phyloP scores from a whole-genome alignment of 2,113 vertebrate genomes.

The Melanotaenia duboulayi region DNA sequence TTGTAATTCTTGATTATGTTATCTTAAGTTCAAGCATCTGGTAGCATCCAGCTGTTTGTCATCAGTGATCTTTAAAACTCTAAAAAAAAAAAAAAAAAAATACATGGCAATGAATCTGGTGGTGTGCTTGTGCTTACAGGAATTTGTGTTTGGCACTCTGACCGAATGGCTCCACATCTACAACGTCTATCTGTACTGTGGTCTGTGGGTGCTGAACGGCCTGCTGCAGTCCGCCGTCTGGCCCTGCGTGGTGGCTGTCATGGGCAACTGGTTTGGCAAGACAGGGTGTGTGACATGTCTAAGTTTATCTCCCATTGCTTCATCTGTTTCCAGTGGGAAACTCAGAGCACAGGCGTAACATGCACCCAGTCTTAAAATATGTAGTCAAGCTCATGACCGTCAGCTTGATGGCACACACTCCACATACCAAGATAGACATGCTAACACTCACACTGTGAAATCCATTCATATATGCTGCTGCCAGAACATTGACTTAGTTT shows the following conservation, averaged over 20 bases:
- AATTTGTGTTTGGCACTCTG: slow-evolving; percentile 90
- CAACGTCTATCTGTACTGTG: slow-evolving; percentile 91
- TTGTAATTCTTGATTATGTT: not conserved
- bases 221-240: slow-evolving; percentile 96
- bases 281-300: slow-evolving; percentile 83
- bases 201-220: slow-evolving; percentile 92
- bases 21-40: not conserved
- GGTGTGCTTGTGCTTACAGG: slow-evolving; percentile 69
- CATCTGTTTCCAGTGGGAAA: not conserved
- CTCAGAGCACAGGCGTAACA: not conserved
- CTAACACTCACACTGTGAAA: slow-evolving; percentile 25
- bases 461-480: slow-evolving; percentile 35
- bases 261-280: slow-evolving; percentile 99
- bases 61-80: not conserved
- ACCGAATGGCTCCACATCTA: slow-evolving; percentile 96
- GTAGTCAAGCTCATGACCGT: not conserved
- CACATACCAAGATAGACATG: slow-evolving; percentile 1
- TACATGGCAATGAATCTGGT: not conserved
- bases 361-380: slow-evolving; percentile 4
- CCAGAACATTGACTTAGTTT: slow-evolving; percentile 21
- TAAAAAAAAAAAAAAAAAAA: not conserved
- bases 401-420: no score
- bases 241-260: slow-evolving; percentile 96
- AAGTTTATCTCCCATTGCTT: not conserved
- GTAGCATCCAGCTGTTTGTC: not conserved